Evolutionary conservation across 1,140 invertebrate genomes (phyloP).

Genomic region (Chionoecetes opilio): DNA sequence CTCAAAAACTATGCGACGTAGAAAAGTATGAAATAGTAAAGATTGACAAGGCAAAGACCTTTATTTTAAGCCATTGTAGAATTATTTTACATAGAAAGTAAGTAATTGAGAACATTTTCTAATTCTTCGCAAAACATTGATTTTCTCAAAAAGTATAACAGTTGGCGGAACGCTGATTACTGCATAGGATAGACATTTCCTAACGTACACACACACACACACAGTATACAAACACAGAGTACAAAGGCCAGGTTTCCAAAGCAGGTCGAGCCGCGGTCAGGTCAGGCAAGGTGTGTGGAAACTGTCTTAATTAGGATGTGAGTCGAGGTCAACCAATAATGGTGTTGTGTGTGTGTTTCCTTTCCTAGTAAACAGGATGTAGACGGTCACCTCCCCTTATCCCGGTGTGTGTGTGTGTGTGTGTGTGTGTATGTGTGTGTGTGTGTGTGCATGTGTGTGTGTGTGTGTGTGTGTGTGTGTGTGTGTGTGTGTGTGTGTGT

Average conservation of each 20-base stretch:
- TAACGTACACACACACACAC: too few relatives aligned
- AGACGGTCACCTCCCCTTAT: not conserved
- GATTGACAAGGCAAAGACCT: too few relatives aligned
- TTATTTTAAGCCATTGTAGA: too few relatives aligned
- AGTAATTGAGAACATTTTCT: too few relatives aligned
- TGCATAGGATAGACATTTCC: too few relatives aligned
- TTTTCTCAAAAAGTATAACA: not conserved
- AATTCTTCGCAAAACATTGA: not conserved
- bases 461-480: conserved; percentile 20
- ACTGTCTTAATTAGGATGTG: not conserved
- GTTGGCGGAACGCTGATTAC: too few relatives aligned
- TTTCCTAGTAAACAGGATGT: not conserved
- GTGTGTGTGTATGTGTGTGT: conserved; percentile 42
- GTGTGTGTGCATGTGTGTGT: conserved; percentile 30
- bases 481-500: conserved; percentile 41
- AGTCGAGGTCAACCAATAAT: not conserved
- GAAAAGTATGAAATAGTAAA: too few relatives aligned
- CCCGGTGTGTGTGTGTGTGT: not conserved
- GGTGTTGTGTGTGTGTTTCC: conserved; percentile 40
- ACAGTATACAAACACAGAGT: too few relatives aligned
- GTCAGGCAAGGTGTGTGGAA: too few relatives aligned
- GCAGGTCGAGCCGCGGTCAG: not conserved
- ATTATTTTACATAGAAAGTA: too few relatives aligned
- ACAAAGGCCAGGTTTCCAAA: not conserved
- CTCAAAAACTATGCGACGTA: too few relatives aligned